phyloP scores from a whole-genome alignment of 2,113 vertebrate species.

The Charadrius vociferus region DNA sequence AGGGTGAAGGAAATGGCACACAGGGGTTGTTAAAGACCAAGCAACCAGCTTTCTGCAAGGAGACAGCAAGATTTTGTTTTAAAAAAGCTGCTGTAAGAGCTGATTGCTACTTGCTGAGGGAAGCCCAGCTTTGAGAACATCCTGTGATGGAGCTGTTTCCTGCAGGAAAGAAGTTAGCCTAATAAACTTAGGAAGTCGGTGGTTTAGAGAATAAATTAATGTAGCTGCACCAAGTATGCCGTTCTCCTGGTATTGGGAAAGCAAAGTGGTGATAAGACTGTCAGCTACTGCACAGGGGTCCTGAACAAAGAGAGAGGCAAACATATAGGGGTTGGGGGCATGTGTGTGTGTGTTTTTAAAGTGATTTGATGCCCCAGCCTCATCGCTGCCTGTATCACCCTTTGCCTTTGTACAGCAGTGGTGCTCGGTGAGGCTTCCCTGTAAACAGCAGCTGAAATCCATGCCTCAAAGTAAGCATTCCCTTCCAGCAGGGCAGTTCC shows the following conservation, averaged over 20 bases:
- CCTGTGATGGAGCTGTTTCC: neutral
- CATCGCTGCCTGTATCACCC: fast-evolving
- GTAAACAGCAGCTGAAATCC: neutral
- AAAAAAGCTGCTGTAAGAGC: neutral
- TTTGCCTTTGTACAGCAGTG: neutral
- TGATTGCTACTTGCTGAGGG: neutral
- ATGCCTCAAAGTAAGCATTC: neutral
- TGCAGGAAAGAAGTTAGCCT: neutral
- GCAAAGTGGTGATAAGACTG: neutral
- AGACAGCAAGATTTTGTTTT: neutral
- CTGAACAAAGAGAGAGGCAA: neutral
- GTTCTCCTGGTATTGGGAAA: neutral
- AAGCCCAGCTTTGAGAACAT: neutral
- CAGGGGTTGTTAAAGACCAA: neutral
- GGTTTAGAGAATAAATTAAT: neutral
- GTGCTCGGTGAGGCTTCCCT: neutral
- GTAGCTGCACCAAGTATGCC: neutral
- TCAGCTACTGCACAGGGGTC: neutral
- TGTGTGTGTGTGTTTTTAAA: neutral
- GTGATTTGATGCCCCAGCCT: neutral
- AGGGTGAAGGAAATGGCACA: neutral
- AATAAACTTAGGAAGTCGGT: neutral
- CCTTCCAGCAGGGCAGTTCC: neutral
- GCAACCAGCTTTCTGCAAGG: neutral
- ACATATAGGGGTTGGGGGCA: neutral